These are phyloP conservation scores for Steromphala cineraria DNA, from an alignment of 2,888 invertebrate species.

Conservation along the genomic window DNA sequence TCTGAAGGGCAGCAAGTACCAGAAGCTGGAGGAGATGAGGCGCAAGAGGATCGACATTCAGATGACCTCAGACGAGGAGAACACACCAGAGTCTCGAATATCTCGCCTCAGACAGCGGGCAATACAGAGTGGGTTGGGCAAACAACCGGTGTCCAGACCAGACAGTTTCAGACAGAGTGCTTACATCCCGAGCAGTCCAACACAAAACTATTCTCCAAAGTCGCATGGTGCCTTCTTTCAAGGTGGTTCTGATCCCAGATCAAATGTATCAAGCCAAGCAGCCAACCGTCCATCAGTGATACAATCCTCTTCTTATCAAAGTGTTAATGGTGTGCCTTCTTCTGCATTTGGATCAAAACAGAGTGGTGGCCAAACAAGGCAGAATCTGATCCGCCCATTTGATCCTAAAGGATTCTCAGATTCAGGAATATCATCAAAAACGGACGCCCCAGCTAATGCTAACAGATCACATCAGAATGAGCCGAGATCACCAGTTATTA, in stretches of 20 bases:
- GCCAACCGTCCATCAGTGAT: background rate
- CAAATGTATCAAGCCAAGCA: background rate
- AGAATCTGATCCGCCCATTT: slow-evolving; percentile 4
- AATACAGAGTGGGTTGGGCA: slow-evolving; percentile 44
- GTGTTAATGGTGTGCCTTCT: slow-evolving; percentile 1
- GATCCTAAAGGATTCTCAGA: slow-evolving; percentile 20
- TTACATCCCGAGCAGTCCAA: background rate
- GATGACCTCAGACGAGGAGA: slow-evolving; percentile 68
- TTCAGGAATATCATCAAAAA: background rate
- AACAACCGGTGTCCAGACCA: slow-evolving; percentile 1
- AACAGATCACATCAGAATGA: slow-evolving; percentile 16
- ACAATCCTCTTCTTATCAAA: background rate
- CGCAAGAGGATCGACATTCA: slow-evolving; percentile 62
- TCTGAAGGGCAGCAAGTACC: slow-evolving; percentile 53
- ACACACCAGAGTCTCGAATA: slow-evolving; percentile 61
- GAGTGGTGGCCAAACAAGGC: background rate
- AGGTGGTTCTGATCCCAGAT: slow-evolving; percentile 11
- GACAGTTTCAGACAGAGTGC: slow-evolving; percentile 12
- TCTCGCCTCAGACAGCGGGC: slow-evolving; percentile 63
- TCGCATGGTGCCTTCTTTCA: slow-evolving; percentile 9
- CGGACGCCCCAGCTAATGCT: slow-evolving; percentile 10
- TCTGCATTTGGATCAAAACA: slow-evolving; percentile 2
- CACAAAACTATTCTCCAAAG: background rate
- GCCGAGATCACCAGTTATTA: background rate
- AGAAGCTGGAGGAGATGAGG: slow-evolving; percentile 65